These are phyloP conservation scores for Cromileptes altivelis DNA, from an alignment of 2,113 vertebrate species.

Conservation along the genomic window DNA sequence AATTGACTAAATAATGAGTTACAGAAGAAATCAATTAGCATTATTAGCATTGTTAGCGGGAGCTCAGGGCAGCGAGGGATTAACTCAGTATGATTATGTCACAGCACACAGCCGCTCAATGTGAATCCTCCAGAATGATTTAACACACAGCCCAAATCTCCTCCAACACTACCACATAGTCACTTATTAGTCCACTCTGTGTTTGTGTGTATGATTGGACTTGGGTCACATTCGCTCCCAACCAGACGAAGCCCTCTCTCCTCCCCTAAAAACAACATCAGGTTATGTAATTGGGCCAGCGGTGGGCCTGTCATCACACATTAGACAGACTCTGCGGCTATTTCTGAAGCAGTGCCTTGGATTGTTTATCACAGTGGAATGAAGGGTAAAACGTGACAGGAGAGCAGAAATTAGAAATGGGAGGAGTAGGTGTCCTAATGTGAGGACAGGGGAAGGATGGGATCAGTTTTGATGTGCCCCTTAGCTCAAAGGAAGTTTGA, in stretches of 20 bases:
- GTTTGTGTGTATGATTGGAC: not conserved
- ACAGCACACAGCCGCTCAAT: constrained; percentile 2
- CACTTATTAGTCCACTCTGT: not conserved
- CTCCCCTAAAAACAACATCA: constrained; percentile 4
- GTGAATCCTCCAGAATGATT: constrained; percentile 8
- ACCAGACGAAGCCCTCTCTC: not conserved
- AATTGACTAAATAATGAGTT: not conserved
- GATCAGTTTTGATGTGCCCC: not conserved
- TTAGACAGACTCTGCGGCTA: constrained; percentile 28
- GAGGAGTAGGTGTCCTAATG: not conserved
- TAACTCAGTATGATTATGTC: constrained; percentile 20
- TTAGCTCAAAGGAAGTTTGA: not conserved
- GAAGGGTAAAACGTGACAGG: constrained; percentile 4
- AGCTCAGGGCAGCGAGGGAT: not conserved
- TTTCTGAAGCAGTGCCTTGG: constrained; percentile 34
- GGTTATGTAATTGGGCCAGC: constrained; percentile 42
- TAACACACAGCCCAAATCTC: not conserved
- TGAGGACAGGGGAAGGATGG: not conserved
- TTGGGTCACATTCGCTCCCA: constrained; percentile 1
- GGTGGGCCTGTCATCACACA: constrained; percentile 39
- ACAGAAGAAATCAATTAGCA: not conserved
- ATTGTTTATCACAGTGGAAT: constrained; percentile 29
- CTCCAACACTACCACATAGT: not conserved
- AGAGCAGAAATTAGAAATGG: not conserved
- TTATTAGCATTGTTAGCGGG: not conserved